These are phyloP conservation scores for Crambe crambe DNA, from an alignment of 37 sponge, comb jelly and placozoan species.

Conservation along the genomic window DNA sequence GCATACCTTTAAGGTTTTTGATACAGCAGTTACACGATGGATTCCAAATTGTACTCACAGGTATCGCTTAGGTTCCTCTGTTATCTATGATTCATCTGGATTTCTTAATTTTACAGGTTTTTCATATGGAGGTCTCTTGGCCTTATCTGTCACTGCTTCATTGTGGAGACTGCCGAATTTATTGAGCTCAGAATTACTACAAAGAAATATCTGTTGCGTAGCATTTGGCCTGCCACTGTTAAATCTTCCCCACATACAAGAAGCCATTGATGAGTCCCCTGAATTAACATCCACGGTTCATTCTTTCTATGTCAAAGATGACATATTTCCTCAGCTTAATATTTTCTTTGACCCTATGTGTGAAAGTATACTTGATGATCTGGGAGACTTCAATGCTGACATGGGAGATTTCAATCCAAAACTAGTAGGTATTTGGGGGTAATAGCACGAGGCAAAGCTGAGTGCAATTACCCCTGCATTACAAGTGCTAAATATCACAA, in stretches of 20 bases:
- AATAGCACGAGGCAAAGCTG: too few relatives aligned
- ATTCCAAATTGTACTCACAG: conserved; percentile 11
- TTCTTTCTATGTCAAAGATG: conserved; percentile 10
- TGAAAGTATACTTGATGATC: background rate
- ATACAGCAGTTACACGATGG: background rate
- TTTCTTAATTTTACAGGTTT: too few relatives aligned
- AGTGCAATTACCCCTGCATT: too few relatives aligned
- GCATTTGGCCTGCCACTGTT: conserved; percentile 26
- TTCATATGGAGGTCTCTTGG: conserved; percentile 22
- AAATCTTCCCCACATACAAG: background rate
- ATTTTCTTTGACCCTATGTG: background rate
- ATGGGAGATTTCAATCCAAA: background rate
- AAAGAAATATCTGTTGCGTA: background rate
- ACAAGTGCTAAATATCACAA: too few relatives aligned
- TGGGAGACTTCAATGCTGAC: background rate
- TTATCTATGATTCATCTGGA: too few relatives aligned
- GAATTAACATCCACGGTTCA: conserved; percentile 11
- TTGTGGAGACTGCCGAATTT: background rate
- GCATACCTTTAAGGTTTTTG: conserved; percentile 17
- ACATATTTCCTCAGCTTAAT: background rate
- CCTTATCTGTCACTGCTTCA: background rate
- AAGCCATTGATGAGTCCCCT: background rate
- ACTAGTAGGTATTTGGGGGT: background rate
- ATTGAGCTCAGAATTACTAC: conserved; percentile 3
- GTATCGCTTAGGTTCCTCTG: background rate